Evolutionary conservation across 53 echinoderm and acorn worm genomes (phyloP).

Genomic region (Actinopyga echinites): DNA sequence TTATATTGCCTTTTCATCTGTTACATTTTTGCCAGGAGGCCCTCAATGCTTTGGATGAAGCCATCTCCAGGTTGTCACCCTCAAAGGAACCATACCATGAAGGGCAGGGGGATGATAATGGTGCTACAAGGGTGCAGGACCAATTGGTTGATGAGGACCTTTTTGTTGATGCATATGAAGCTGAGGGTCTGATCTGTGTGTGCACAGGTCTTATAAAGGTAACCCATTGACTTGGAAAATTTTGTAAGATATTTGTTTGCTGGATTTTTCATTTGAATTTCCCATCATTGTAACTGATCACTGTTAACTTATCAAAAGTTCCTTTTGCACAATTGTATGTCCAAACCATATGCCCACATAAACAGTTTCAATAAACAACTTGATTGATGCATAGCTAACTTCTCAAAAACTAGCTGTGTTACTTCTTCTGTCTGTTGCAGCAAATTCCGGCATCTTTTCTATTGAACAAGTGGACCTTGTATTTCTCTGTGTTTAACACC

Average conservation of each 20-base stretch:
- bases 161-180: conserved; percentile 85
- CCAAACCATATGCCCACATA: too few relatives aligned
- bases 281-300: too few relatives aligned
- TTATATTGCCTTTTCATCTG: too few relatives aligned
- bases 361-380: too few relatives aligned
- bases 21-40: conserved; percentile 70
- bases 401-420: too few relatives aligned
- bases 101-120: not conserved
- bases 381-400: too few relatives aligned
- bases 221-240: not conserved
- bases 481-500: conserved; percentile 84
- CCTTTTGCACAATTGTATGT: too few relatives aligned
- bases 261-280: too few relatives aligned
- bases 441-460: conserved; percentile 79
- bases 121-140: conserved; percentile 1
- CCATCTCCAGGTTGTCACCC: conserved; percentile 63
- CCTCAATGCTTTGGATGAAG: conserved; percentile 69
- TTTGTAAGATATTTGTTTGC: too few relatives aligned
- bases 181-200: conserved; percentile 86
- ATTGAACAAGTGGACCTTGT: conserved; percentile 76
- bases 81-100: not conserved
- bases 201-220: conserved; percentile 84
- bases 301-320: too few relatives aligned
- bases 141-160: not conserved
- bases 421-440: conserved; percentile 42